Conservation (phyloP, 2,888 invertebrate species). For the Athalia cordata region DNA sequence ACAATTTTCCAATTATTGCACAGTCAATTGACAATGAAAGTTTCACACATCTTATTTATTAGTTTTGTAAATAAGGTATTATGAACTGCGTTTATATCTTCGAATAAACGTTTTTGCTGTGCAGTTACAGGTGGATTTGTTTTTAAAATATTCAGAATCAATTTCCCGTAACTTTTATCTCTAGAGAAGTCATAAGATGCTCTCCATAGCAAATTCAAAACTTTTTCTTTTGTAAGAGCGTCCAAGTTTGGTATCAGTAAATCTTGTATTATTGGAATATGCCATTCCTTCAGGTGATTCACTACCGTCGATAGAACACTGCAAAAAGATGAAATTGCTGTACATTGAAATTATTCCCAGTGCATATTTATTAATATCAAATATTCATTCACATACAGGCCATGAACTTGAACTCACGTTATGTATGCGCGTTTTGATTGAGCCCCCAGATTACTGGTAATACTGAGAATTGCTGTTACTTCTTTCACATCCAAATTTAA, state of each 20-base stretch:
- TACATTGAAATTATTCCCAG: not conserved
- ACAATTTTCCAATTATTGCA: slow-evolving; percentile 3
- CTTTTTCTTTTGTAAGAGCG: slow-evolving; percentile 53
- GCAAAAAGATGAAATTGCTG: not conserved
- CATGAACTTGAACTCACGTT: slow-evolving; percentile 50
- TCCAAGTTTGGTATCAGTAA: slow-evolving; percentile 54
- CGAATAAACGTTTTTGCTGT: slow-evolving; percentile 56
- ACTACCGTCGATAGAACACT: slow-evolving; percentile 60
- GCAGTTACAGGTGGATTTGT: slow-evolving; percentile 55
- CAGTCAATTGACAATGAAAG: not conserved
- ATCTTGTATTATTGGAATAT: slow-evolving; percentile 58
- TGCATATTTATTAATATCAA: not conserved
- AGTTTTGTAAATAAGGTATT: slow-evolving; percentile 61
- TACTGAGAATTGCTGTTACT: slow-evolving; percentile 48
- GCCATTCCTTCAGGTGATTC: slow-evolving; percentile 64
- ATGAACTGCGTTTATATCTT: slow-evolving; percentile 60
- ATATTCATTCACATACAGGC: not conserved
- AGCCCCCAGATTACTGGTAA: slow-evolving; percentile 52
- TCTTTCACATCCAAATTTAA: slow-evolving; percentile 62
- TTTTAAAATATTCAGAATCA: slow-evolving; percentile 60
- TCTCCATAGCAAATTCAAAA: slow-evolving; percentile 58
- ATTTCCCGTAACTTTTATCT: slow-evolving; percentile 62
- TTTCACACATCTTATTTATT: slow-evolving; percentile 57
- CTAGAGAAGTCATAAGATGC: slow-evolving; percentile 59
- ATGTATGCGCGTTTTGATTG: slow-evolving; percentile 51